Percentiles rank a stretch among this genome's conserved stretches.
phyloP scores from a whole-genome alignment of 2,113 vertebrate genomes.

The Thamnaconus septentrionalis region DNA sequence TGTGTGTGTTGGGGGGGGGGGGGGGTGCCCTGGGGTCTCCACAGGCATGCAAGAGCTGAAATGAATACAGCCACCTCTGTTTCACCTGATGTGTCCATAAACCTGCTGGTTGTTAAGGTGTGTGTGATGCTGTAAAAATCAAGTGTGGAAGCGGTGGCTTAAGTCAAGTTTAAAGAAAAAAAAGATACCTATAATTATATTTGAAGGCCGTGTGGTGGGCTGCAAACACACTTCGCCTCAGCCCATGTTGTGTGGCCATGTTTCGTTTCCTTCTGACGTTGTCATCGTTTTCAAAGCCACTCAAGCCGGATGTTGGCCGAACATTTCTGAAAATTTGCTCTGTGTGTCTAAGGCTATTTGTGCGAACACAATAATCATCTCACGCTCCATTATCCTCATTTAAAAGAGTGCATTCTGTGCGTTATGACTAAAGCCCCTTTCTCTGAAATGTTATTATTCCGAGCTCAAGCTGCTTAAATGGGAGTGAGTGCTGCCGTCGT shows the following conservation, averaged over 20 bases:
- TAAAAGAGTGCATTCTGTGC: neutral
- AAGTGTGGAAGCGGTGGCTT: no score
- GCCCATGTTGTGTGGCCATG: no score
- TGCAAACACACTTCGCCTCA: no score
- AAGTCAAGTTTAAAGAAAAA: no score
- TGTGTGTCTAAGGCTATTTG: neutral
- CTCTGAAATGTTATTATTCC: conserved; percentile 49
- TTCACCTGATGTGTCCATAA: neutral
- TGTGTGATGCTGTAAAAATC: neutral
- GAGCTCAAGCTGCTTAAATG: conserved; percentile 35
- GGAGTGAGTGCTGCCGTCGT: conserved; percentile 39
- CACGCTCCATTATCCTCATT: conserved; percentile 15
- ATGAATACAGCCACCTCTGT: conserved; percentile 9
- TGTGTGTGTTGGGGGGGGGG: no score
- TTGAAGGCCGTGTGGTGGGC: neutral
- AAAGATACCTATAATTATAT: neutral
- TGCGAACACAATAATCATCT: neutral
- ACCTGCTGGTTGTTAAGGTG: neutral
- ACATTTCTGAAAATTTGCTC: neutral
- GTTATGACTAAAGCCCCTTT: neutral
- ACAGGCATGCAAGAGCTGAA: conserved; percentile 28
- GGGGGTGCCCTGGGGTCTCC: conserved; percentile 24
- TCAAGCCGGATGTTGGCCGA: neutral
- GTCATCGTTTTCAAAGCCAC: no score
- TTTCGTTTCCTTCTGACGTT: no score